phyloP scores from a whole-genome alignment of 2,797 vertebrate species.

The Masticophis lateralis region DNA sequence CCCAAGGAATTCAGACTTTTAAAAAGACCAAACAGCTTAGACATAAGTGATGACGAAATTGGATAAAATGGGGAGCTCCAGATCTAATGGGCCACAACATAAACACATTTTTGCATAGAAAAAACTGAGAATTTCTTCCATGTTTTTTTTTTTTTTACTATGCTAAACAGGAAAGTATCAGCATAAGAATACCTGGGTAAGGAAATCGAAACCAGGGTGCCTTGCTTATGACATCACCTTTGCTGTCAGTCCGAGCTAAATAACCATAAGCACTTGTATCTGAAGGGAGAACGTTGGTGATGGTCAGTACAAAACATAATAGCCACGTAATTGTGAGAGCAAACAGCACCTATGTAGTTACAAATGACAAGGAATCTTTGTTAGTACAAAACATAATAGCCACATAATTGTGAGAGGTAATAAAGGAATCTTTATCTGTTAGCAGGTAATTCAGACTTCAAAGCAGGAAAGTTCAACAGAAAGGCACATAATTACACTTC shows the following conservation, averaged over 20 bases:
- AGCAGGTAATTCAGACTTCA: rapidly evolving
- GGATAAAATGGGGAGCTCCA: neutral
- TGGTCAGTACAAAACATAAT: conserved; percentile 84
- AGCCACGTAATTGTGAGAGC: conserved; percentile 90
- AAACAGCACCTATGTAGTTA: conserved; percentile 82
- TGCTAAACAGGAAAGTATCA: neutral
- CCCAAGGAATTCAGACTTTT: neutral
- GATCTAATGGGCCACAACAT: neutral
- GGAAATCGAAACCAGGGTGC: conserved; percentile 92
- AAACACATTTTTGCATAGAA: neutral
- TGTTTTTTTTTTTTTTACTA: neutral
- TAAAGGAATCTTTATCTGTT: conserved; percentile 41
- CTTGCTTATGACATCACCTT: conserved; percentile 77
- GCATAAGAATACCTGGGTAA: conserved; percentile 82
- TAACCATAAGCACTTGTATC: conserved; percentile 79
- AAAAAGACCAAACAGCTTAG: neutral
- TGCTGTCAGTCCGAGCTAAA: conserved; percentile 87
- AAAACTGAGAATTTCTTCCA: neutral
- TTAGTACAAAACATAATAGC: conserved; percentile 82
- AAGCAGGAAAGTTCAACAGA: rapidly evolving
- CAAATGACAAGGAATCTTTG: neutral
- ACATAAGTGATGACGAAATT: neutral
- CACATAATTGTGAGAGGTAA: conserved; percentile 88
- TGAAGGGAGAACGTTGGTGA: conserved; percentile 77
- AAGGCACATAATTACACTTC: neutral